phyloP scores from a whole-genome alignment of 2,888 invertebrate species.

The Rhaphigaster nebulosa region DNA sequence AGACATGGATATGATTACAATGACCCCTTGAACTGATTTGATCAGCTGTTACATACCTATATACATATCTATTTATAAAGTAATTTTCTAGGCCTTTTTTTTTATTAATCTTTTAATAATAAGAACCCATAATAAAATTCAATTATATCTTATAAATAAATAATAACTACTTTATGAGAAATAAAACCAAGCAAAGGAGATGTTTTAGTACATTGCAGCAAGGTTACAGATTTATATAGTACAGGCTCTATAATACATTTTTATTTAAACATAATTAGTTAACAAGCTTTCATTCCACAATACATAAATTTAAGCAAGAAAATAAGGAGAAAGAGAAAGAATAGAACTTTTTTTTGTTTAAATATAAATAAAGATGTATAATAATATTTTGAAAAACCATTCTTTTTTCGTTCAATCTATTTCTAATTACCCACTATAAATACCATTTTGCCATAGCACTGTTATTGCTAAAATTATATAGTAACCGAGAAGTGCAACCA shows the following conservation, averaged over 20 bases:
- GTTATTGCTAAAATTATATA: slow-evolving; percentile 57
- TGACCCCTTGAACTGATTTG: slow-evolving; percentile 42
- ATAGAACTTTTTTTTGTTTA: slow-evolving; percentile 19
- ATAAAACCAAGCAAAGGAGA: slow-evolving; percentile 55
- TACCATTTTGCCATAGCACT: slow-evolving; percentile 17
- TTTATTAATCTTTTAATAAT: slow-evolving; percentile 33
- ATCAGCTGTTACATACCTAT: slow-evolving; percentile 43
- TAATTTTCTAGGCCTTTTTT: slow-evolving; percentile 55
- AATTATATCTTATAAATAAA: slow-evolving; percentile 47
- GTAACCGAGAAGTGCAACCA: neutral
- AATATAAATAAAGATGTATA: slow-evolving; percentile 29
- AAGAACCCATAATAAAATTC: slow-evolving; percentile 26
- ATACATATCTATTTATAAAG: slow-evolving; percentile 48
- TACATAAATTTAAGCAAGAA: slow-evolving; percentile 51
- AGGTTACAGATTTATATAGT: slow-evolving; percentile 25
- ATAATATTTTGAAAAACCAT: neutral
- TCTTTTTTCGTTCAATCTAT: slow-evolving; percentile 9
- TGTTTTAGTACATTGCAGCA: slow-evolving; percentile 52
- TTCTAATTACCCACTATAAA: slow-evolving; percentile 33
- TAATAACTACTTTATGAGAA: slow-evolving; percentile 52
- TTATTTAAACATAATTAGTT: slow-evolving; percentile 42
- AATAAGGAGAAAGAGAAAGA: slow-evolving; percentile 50
- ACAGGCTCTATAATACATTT: slow-evolving; percentile 50
- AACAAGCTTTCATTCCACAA: slow-evolving; percentile 54
- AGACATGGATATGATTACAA: slow-evolving; percentile 50